Percentiles rank a stretch among this genome's conserved stretches.
phyloP scores from a whole-genome alignment of 1,140 invertebrate species.

The Capitella teleta region DNA sequence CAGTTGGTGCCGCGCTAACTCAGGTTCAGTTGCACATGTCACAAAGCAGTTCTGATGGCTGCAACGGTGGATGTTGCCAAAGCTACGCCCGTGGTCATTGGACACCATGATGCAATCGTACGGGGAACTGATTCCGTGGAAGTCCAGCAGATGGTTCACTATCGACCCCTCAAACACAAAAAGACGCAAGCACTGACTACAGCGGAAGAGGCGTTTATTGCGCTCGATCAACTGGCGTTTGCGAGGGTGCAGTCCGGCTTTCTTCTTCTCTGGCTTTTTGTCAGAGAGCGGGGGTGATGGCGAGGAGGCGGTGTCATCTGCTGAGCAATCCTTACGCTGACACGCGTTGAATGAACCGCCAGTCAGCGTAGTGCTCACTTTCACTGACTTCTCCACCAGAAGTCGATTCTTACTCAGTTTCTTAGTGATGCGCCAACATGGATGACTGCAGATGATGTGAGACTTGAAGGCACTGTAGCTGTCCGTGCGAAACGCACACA shows the following conservation, averaged over 20 bases:
- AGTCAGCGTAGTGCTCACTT: not conserved
- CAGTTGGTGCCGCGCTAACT: not conserved
- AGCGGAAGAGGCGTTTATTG: constrained; percentile 1
- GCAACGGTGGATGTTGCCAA: not conserved
- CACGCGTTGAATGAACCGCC: not conserved
- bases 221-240: not conserved
- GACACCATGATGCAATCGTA: constrained; percentile 3
- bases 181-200: not conserved
- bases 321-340: not conserved
- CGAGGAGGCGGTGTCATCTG: not conserved
- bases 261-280: too few relatives aligned
- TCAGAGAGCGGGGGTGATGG: too few relatives aligned
- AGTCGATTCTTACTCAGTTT: constrained; percentile 6
- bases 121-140: not conserved
- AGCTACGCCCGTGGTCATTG: not conserved
- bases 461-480: constrained; percentile 5
- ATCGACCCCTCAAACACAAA: constrained; percentile 5
- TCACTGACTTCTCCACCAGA: constrained; percentile 3
- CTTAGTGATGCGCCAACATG: constrained; percentile 6
- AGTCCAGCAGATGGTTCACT: constrained; percentile 5
- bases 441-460: constrained; percentile 6
- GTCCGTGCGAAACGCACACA: constrained; percentile 1
- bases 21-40: not conserved
- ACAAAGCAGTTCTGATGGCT: not conserved
- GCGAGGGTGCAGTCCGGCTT: not conserved